Base-by-base conservation (phyloP, 2,797 vertebrate species). In the Pipistrellus pipistrellus region DNA sequence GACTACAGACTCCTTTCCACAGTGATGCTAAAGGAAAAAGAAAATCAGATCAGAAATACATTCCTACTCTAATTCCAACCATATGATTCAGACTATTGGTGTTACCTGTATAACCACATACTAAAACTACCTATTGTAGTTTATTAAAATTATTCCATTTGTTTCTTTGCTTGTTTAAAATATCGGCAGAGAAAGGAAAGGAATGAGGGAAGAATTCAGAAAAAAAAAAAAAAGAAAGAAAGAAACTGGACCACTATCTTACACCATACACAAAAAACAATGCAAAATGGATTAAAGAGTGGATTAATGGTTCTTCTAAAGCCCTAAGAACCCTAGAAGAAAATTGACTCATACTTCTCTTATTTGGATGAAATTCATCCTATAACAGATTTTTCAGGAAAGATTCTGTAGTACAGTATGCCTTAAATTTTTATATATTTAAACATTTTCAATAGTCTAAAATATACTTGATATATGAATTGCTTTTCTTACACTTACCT, bases 131-230 rank as follows among this genome's bases (percentile, higher is more conserved):
- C 27, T 44, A n/a, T 27, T 55, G n/a, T 35, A 86, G 25, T 68
- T 8, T 53, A 20, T 77, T 46, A 80, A 78, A 57, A 9, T 84
- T 46, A 38, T 35, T 90, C 8, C 20, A 66, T 44, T 72, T 78
- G 4, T 84, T 81, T 41, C 3, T 35, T 38, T 57, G 1, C n/a
- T 94, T 87, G 4, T 57, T 94, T 84, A 69, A 92, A 41, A 12
- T 38, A 10, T 48, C 35, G 14, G 2, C 1, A 0, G 11, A 75
- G 7, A 10, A 88, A 8, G 3, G 0, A 2, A 44, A 8, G 1
- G 3, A 10, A 84, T 51, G 1, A 66, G 3, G 30, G 8, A 0
- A 64, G 6, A 10, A 75, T 44, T 10, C 4, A 32, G 10, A 75
- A n/a, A 64, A 80, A 80, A 57, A 30, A 69, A 41, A 41, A 38